Base-by-base conservation (phyloP, 2,113 vertebrate species). In the Spea multiplicata region DNA sequence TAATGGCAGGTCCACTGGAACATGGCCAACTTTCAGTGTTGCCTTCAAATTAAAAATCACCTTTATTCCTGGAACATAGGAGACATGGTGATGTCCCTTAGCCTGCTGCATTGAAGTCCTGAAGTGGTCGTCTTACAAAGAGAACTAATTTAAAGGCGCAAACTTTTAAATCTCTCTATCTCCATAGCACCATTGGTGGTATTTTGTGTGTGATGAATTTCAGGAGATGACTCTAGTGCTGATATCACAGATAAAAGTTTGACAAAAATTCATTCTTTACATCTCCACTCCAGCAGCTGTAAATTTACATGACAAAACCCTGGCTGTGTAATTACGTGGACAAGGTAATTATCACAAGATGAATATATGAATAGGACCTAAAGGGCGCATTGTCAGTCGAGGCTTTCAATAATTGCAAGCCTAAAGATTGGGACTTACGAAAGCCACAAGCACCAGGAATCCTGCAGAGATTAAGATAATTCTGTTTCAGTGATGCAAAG, bases 291-390 rank as follows among this genome's bases (percentile, higher is more conserved):
- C 66, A 70, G 57, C 75, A 70, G 75, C 75, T 77, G 75, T 77
- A 77, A 77, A 77, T 77, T 77, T 77, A 77, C 66, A 77, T 77
- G 66, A 77, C 75, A 77, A 77, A 77, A 69, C 66, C 61, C 75
- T 70, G 46, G 48, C 75, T 77, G 75, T 77, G 67, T 77, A 77
- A 70, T 77, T 77, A 77, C 53, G 75, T 77, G 75, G 75, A 71
- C 75, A 62, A 77, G 75, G 75, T 77, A 77, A 77, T 77, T 77
- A 77, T 77, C 75, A 59, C 66, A 70, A 69, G 75, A 77, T 77
- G 75, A 77, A 77, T 77, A 66, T 77, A 66, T 47, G 75, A 77
- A 70, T 77, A 62, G 55, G 75, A 30, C 75, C 66, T 61, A 77
- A 70, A 53, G 66, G 75, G 75, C 70, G 69, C 66, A 77, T 77